Evolutionary conservation across 2,888 invertebrate species (phyloP), one percentile per base, ranked within the genome.

Genomic region (Melinaea menophilus): DNA sequence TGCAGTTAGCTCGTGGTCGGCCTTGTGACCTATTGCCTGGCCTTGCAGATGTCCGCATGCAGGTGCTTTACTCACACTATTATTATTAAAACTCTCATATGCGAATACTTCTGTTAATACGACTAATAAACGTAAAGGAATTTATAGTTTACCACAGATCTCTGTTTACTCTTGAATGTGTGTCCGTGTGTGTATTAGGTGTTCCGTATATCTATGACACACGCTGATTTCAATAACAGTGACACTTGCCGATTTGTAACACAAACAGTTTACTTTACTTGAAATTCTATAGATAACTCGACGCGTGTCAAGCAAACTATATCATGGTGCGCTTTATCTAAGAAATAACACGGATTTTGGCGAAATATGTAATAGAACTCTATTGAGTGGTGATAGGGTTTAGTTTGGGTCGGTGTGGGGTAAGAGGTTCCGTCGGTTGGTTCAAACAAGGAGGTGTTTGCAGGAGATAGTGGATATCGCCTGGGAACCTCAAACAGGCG

Each of bases 391-490:
- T 9, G 4, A 60, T 67, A 70, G 60, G 66, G 62, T 66, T 69
- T 71, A 54, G 59, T 64, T 12, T 55, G 51, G 12, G 5, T 12
- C 71, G 1, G 54, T 46, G 13, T 64, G 56, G 48, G 33, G 45
- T n/a, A 57, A 58, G 71, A 67, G 69, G 72, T 65, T 66, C 64
- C 76, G 85, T 85, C 85, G 89, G 87, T 80, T 77, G 86, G 78
- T 78, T 87, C 85, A 89, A 90, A 89, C 86, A 87, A 82, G 82
- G 84, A 82, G 82, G 84, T 90, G 90, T 90, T 90, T 90, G 90
- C 84, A 71, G 77, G 83, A 90, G 90, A 90, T 90, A 90, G 84
- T 81, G 72, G 81, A 76, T 89, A 90, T 90, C 89, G 86, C 90
- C 88, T 90, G 90, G 85, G 90, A 90, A 90, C 86, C 73, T 80